These are phyloP conservation scores for Nasonovia ribisnigri DNA, from an alignment of 2,888 invertebrate species.

Conservation along the genomic window DNA sequence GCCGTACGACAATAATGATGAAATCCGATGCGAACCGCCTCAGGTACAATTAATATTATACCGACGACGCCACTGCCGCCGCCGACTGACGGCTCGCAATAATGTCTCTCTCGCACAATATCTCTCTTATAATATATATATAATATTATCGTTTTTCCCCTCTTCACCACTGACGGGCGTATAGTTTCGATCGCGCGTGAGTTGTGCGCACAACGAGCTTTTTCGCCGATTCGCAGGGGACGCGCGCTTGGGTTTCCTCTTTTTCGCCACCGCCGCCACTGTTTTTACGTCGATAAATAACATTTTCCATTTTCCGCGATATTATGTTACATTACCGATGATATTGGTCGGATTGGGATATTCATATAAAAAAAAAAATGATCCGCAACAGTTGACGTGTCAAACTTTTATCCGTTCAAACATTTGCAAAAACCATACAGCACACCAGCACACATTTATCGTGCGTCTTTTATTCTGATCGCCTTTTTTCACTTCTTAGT, in stretches of 20 bases:
- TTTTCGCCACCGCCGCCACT: neutral
- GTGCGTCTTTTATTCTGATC: neutral
- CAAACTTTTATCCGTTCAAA: neutral
- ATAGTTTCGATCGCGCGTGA: neutral
- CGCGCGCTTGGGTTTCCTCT: neutral
- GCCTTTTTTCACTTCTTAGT: neutral
- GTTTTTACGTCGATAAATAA: neutral
- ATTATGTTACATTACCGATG: neutral
- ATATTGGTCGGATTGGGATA: neutral
- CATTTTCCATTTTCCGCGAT: neutral
- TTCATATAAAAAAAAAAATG: neutral
- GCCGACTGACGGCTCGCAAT: constrained; percentile 5
- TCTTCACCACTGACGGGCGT: neutral
- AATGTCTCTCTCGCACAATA: neutral
- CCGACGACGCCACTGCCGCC: constrained; percentile 41
- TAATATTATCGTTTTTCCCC: neutral
- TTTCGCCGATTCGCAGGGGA: neutral
- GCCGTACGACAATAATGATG: constrained; percentile 25
- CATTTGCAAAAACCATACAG: neutral
- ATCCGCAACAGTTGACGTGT: neutral
- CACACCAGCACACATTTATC: neutral
- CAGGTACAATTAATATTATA: constrained; percentile 25
- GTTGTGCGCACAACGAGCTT: neutral
- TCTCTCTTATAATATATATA: neutral
- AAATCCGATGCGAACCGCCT: constrained; percentile 38